Evolutionary conservation across 2,888 invertebrate species (phyloP).

Genomic region (Yponomeuta cagnagella): DNA sequence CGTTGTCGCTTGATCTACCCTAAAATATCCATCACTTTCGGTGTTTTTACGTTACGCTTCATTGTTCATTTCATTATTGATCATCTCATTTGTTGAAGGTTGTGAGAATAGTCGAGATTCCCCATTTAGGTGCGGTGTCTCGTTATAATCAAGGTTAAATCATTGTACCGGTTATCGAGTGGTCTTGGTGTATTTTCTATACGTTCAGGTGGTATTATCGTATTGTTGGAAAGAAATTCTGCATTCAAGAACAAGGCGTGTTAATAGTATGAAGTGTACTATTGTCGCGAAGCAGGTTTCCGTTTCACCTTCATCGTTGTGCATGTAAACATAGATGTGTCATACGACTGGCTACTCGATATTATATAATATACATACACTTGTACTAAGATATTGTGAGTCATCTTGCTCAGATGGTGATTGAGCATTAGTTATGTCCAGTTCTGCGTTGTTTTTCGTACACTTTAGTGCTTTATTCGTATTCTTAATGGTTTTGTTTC

Average conservation of each 20-base stretch:
- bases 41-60: not conserved
- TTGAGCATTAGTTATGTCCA: conserved; percentile 13
- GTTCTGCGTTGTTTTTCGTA: not conserved
- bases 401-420: conserved; percentile 4
- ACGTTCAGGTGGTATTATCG: not conserved
- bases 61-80: not conserved
- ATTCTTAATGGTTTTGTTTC: not conserved
- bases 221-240: not conserved
- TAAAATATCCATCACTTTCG: not conserved
- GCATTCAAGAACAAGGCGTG: not conserved
- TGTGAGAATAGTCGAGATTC: not conserved
- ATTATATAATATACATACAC: not conserved
- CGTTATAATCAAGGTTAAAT: not conserved
- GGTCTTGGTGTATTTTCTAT: not conserved
- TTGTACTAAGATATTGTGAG: conserved; percentile 1
- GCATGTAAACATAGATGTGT: not conserved
- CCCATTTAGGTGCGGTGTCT: conserved; percentile 8
- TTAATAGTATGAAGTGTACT: not conserved
- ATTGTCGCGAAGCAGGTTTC: not conserved
- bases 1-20: too few relatives aligned
- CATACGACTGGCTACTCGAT: not conserved
- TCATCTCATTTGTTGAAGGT: not conserved
- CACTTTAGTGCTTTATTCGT: not conserved
- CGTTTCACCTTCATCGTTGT: not conserved
- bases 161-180: not conserved